These are phyloP conservation scores for Spodoptera frugiperda DNA, from an alignment of 1,140 invertebrate species.

Conservation along the genomic window DNA sequence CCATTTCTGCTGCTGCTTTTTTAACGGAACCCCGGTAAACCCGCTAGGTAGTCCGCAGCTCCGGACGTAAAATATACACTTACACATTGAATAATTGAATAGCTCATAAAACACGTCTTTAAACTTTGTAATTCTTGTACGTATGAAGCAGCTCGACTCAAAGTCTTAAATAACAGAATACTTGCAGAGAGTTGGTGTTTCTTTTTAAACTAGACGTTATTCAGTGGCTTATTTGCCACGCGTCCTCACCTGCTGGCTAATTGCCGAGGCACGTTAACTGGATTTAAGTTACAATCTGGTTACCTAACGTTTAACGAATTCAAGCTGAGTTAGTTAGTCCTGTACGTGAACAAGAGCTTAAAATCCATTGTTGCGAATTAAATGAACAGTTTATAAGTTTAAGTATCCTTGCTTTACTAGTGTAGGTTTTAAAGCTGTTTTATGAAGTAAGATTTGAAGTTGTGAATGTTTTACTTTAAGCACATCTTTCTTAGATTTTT, in stretches of 20 bases:
- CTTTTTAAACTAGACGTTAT: conserved; percentile 33
- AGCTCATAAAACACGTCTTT: no score
- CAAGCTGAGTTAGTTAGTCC: conserved; percentile 60
- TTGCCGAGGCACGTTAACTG: conserved; percentile 67
- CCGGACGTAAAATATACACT: no score
- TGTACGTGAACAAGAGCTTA: conserved; percentile 57
- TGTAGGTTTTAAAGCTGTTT: conserved; percentile 14
- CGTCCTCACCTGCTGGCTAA: conserved; percentile 67
- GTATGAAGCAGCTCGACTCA: background rate
- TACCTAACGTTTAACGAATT: conserved; percentile 73
- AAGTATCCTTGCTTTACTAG: conserved; percentile 8
- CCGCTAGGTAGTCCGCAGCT: no score
- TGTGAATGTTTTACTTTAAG: background rate
- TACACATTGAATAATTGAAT: no score
- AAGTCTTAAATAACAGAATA: background rate
- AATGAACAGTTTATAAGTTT: conserved; percentile 38
- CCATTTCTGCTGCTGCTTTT: no score
- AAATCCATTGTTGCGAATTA: conserved; percentile 46
- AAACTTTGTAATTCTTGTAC: no score
- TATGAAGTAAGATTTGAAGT: background rate
- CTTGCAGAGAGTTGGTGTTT: background rate
- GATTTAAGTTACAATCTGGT: conserved; percentile 75
- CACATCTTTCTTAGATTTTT: no score
- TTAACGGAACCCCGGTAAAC: no score
- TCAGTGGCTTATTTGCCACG: conserved; percentile 62